Conservation (phyloP, 2,888 invertebrate genomes). For the Coelogynopora nodosa region DNA sequence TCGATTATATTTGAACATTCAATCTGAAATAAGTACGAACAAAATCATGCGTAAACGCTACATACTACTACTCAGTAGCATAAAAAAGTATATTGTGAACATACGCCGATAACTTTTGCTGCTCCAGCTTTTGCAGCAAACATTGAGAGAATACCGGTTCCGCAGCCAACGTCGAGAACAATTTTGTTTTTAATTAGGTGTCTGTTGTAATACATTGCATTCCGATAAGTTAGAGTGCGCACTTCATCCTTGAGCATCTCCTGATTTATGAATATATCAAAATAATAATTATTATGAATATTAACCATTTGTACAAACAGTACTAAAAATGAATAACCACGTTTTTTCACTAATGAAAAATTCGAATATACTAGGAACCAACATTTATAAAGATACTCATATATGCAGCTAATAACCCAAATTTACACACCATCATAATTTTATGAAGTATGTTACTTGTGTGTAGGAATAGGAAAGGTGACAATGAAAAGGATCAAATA, state of each 20-base stretch:
- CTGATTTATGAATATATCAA: slow-evolving; percentile 53
- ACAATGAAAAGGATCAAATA: no score
- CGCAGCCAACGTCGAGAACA: slow-evolving; percentile 95
- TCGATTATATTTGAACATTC: slow-evolving; percentile 98
- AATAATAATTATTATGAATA: background rate
- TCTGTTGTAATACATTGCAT: slow-evolving; percentile 98
- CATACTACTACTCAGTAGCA: background rate
- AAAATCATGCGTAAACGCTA: slow-evolving; percentile 1
- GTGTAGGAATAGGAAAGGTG: no score
- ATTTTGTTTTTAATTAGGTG: slow-evolving; percentile 87
- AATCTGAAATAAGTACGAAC: slow-evolving; percentile 66
- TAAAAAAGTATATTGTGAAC: slow-evolving; percentile 48
- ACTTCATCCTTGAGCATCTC: slow-evolving; percentile 99
- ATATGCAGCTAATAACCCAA: no score
- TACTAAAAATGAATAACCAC: no score
- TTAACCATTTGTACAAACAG: no score
- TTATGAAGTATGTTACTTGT: no score
- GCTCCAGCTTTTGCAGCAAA: slow-evolving; percentile 99
- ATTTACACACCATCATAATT: no score
- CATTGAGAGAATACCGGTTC: slow-evolving; percentile 97
- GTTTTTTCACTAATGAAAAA: no score
- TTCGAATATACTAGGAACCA: no score
- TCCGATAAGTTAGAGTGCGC: slow-evolving; percentile 91
- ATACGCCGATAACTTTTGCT: slow-evolving; percentile 74
- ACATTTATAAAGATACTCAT: no score